phyloP scores from a whole-genome alignment of 2,113 vertebrate genomes.

The Clarias batrachus region DNA sequence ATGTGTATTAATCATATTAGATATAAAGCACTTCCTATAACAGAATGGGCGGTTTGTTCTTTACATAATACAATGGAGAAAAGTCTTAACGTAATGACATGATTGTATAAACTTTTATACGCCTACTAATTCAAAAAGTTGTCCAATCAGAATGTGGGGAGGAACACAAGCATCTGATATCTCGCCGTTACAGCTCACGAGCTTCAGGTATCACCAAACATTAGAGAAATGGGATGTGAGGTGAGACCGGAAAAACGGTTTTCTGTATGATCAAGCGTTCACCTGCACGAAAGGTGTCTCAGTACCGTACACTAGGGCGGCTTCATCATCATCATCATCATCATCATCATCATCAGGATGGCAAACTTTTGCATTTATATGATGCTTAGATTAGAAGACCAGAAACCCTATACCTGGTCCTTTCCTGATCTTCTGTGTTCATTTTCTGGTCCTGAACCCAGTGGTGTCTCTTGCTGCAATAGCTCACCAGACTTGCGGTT shows the following conservation, averaged over 20 bases:
- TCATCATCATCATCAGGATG: not conserved
- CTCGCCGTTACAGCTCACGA: too few relatives aligned
- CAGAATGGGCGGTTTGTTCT: too few relatives aligned
- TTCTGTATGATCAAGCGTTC: fast-evolving
- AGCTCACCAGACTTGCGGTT: not conserved
- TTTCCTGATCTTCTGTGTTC: not conserved
- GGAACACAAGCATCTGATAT: too few relatives aligned
- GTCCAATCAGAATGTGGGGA: too few relatives aligned
- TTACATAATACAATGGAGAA: too few relatives aligned
- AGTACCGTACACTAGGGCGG: not conserved
- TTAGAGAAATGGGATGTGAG: slow-evolving; percentile 57
- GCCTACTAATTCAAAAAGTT: too few relatives aligned
- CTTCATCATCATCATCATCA: not conserved
- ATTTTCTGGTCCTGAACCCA: not conserved
- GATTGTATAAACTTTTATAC: too few relatives aligned
- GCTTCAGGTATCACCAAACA: not conserved
- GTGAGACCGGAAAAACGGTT: slow-evolving; percentile 61
- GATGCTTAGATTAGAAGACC: too few relatives aligned
- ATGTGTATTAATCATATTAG: too few relatives aligned
- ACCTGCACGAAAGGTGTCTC: not conserved
- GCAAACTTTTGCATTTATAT: too few relatives aligned
- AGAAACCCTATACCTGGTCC: not conserved
- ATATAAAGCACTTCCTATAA: too few relatives aligned
- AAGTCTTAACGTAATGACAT: too few relatives aligned
- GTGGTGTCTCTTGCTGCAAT: not conserved